A percentile compares a stretch with the other conserved stretches of the same genome.
phyloP scores from a whole-genome alignment of 2,888 invertebrate genomes.

The Trissolcus brochymenae region DNA sequence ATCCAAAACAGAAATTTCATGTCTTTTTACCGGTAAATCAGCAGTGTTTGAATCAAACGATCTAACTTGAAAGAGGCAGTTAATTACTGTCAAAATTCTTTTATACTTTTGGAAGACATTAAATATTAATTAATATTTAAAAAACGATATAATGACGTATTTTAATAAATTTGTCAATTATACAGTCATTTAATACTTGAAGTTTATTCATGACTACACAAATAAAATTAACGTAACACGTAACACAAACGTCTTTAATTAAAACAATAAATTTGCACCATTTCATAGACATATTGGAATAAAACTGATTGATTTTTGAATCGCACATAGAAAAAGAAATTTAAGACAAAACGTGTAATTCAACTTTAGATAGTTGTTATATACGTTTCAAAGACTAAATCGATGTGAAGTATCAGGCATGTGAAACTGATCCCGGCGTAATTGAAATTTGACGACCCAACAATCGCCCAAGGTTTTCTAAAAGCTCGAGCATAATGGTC shows the following conservation, averaged over 20 bases:
- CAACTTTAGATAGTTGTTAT: slow-evolving; percentile 48
- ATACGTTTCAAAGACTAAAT: slow-evolving; percentile 55
- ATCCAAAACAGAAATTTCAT: too few relatives aligned
- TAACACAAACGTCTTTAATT: not conserved
- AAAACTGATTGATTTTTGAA: not conserved
- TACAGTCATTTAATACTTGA: too few relatives aligned
- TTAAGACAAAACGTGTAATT: slow-evolving; percentile 23
- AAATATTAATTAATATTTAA: too few relatives aligned
- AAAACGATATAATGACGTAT: too few relatives aligned
- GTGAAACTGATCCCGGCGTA: slow-evolving; percentile 58
- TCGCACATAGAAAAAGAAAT: not conserved
- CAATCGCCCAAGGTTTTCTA: slow-evolving; percentile 58
- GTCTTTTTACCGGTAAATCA: too few relatives aligned
- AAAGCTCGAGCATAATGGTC: slow-evolving; percentile 54
- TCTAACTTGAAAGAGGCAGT: too few relatives aligned
- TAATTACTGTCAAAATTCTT: not conserved
- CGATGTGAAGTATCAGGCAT: slow-evolving; percentile 52
- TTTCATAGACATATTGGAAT: not conserved
- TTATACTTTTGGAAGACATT: too few relatives aligned
- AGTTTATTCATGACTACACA: too few relatives aligned
- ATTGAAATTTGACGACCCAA: slow-evolving; percentile 59
- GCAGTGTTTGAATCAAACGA: too few relatives aligned
- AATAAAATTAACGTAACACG: too few relatives aligned
- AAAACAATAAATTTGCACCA: too few relatives aligned
- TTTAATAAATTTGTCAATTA: too few relatives aligned